Evolutionary conservation across 2,113 vertebrate genomes (phyloP), one percentile per base, ranked within the genome.

Genomic region (Cyrtonyx montezumae): DNA sequence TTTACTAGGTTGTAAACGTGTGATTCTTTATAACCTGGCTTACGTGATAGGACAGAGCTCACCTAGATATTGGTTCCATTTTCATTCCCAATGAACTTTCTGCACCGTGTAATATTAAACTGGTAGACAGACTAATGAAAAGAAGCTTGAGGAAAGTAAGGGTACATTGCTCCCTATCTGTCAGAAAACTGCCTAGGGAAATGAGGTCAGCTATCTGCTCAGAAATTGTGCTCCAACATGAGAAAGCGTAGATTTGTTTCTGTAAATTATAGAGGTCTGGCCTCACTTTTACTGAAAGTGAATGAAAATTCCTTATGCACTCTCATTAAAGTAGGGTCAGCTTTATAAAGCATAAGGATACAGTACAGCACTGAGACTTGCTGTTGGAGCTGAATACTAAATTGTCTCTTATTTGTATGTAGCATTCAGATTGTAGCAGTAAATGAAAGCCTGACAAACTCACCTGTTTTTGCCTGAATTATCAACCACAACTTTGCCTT

Each of bases 161-260:
- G 56, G 65, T 63, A 42, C 71, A 4, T 55, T 88, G 62, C 73
- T 93, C 45, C 58, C 65, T 80, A 21, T 81, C 71, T 79, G 66
- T 78, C 84, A 95, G 81, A 85, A 87, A 83, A 42, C 36, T 86
- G 59, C 37, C 49, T 34, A 79, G 66, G 69, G 82, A 92, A 94
- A 94, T 79, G 69, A 87, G 82, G 87, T 92, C 89, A 94, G 59
- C 79, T 85, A 36, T 77, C 67, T 49, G 45, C 71, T 77, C 75
- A 83, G 87, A 70, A 83, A 61, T 6, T 70, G 36, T 28, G 30
- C 76, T 75, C 51, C 20, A 93, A 53, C 65, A 43, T 15, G 18
- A 91, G 36, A 43, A 19, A 94, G 15, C 46, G 21, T 43, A 58
- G 43, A 34, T 90, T 61, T 71, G 11, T 28, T 90, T 86, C 83